phyloP scores from a whole-genome alignment of 2,797 vertebrate species.

The Liparis tanakae region DNA sequence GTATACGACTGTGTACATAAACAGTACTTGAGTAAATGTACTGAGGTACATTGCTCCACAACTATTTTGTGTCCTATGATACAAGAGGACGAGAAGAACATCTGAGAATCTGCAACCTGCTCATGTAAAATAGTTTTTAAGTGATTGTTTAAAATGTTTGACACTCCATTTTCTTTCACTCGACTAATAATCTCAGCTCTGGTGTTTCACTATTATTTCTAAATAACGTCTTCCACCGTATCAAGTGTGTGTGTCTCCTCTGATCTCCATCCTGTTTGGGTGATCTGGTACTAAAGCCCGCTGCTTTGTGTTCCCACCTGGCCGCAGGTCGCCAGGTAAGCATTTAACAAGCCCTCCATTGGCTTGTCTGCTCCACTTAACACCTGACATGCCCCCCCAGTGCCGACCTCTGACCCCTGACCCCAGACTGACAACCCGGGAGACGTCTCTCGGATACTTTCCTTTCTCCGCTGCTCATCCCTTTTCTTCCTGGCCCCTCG shows the following conservation, averaged over 20 bases:
- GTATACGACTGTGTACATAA: no score
- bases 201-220: constrained; percentile 2
- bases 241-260: constrained; percentile 28
- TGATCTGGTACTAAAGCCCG: constrained; percentile 56
- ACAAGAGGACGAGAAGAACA: neutral
- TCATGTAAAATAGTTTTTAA: neutral
- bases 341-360: constrained; percentile 75
- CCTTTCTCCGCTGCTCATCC: constrained; percentile 60
- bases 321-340: constrained; percentile 74
- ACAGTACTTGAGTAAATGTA: no score
- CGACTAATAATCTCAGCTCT: neutral
- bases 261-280: constrained; percentile 72
- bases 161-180: neutral
- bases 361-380: constrained; percentile 84
- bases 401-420: constrained; percentile 79
- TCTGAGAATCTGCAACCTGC: neutral
- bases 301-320: constrained; percentile 81
- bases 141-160: neutral
- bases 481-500: constrained; percentile 73
- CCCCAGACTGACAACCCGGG: constrained; percentile 76
- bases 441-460: constrained; percentile 76
- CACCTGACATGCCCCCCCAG: constrained; percentile 83
- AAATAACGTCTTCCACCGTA: constrained; percentile 32
- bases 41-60: no score
- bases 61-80: no score